These are phyloP conservation scores for Coregonus suidteri DNA, from an alignment of 2,797 vertebrate genomes.

Conservation along the genomic window DNA sequence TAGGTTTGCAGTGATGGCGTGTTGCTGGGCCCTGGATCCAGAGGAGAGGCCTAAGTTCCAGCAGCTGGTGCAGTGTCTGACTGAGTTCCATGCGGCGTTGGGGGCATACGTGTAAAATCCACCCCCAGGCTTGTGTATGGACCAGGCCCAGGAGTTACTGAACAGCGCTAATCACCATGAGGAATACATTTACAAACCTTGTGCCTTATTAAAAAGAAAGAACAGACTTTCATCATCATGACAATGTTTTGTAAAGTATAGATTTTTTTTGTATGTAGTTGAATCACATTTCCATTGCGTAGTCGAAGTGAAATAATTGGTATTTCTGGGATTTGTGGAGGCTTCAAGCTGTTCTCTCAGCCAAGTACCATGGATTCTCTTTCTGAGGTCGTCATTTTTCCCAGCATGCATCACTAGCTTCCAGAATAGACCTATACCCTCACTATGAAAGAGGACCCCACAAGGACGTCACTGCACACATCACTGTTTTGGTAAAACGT, in stretches of 20 bases:
- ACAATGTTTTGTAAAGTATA: constrained; percentile 65
- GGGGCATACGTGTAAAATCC: constrained; percentile 91
- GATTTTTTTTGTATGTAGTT: constrained; percentile 53
- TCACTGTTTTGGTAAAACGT: neutral
- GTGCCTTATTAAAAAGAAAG: constrained; percentile 80
- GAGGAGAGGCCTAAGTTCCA: constrained; percentile 99
- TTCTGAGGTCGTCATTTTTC: constrained; percentile 35
- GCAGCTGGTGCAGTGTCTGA: constrained; percentile 98
- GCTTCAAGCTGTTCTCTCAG: constrained; percentile 12
- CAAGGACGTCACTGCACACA: constrained; percentile 26
- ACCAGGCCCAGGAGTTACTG: constrained; percentile 26
- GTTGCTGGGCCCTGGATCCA: constrained; percentile 96
- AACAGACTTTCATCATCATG: constrained; percentile 63
- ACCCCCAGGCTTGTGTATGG: constrained; percentile 1
- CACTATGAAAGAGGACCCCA: constrained; percentile 9
- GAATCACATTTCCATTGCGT: constrained; percentile 62
- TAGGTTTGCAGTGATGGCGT: constrained; percentile 99
- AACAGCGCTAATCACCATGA: constrained; percentile 59
- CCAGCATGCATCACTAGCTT: constrained; percentile 52
- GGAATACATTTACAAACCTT: constrained; percentile 70
- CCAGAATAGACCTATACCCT: constrained; percentile 2
- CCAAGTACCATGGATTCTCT: constrained; percentile 25
- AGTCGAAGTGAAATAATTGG: constrained; percentile 45
- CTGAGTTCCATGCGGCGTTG: constrained; percentile 94
- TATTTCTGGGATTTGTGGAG: neutral